Evolutionary conservation across 1,140 invertebrate genomes (phyloP), one percentile per base, ranked within the genome.

Genomic region (Drosophila pseudoobscura): DNA sequence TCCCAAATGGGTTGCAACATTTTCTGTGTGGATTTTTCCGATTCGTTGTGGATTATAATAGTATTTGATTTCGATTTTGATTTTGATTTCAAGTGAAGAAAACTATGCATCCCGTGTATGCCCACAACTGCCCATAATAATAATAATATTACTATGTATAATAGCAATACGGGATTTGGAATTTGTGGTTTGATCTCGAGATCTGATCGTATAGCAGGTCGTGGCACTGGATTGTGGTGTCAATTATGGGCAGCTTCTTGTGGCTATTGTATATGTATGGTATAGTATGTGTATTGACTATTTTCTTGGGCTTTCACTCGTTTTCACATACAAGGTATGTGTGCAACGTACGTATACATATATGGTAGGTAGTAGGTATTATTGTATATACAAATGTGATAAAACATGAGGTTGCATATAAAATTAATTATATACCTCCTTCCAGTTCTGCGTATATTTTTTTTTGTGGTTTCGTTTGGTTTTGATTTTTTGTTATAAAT

Each of bases 391-490:
- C 60, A 87, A 87, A 73, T 69, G 75, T 78, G 60, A 78, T 63
- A 62, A 55, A 79, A 77, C 60, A 70, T 82, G 71, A 88, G 75
- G 75, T 88, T 87, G 71, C 75, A 88, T 88, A 87, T 88, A 88
- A 83, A 74, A 75, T 82, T 71, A 64, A 87, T 82, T 87, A 91
- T 90, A 90, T 91, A 91, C 89, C 89, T 91, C 89, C 87, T 91
- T 91, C 89, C 89, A 91, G 83, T 91, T 91, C 89, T 91, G 89
- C 89, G 35, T 39, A 75, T 84, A 70, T 78, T 73, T 73, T 71
- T 72, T 58, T 53, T 58, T 83, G 11, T 11, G 56, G 59, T 35
- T 62, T 44, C 44, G 43, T 76, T 70, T 24, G 29, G 26, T 49
- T 58, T 71, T 15, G 26, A 59, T 74, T 61, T 66, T 66, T 52